These are phyloP conservation scores for Panzeria rudis DNA, from an alignment of 2,888 invertebrate genomes.

Conservation along the genomic window DNA sequence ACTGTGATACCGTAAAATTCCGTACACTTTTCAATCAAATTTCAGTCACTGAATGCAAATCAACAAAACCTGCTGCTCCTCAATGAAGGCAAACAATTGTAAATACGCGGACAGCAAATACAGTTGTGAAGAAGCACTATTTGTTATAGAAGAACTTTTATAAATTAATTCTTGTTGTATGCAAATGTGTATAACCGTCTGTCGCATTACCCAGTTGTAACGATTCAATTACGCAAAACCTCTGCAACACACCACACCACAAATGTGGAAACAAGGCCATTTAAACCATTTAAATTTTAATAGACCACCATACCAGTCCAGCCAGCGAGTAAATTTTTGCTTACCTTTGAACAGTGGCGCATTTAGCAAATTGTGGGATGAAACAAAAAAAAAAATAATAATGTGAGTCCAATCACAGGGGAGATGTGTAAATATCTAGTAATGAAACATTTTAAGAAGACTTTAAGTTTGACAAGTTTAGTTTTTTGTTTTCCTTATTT, in stretches of 20 bases:
- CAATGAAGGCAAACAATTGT: not conserved
- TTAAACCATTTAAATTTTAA: slow-evolving; percentile 14
- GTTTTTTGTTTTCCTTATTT: no score
- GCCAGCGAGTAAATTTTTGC: not conserved
- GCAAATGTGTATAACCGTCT: not conserved
- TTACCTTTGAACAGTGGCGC: slow-evolving; percentile 12
- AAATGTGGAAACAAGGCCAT: slow-evolving; percentile 20
- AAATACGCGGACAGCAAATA: not conserved
- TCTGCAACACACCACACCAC: not conserved
- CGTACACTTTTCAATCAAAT: slow-evolving; percentile 45
- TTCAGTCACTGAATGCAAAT: slow-evolving; percentile 25
- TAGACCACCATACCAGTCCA: not conserved
- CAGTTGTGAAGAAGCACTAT: not conserved
- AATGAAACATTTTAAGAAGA: no score
- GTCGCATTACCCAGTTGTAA: slow-evolving; percentile 3
- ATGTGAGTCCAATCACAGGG: no score
- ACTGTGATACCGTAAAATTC: slow-evolving; percentile 34
- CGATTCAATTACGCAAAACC: slow-evolving; percentile 1
- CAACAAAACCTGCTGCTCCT: not conserved
- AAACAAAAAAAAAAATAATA: no score
- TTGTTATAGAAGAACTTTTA: not conserved
- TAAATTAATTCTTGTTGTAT: not conserved
- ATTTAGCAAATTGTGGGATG: not conserved
- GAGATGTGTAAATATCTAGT: no score
- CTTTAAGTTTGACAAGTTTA: no score